Conservation (phyloP, 1,140 invertebrate species). For the Drosophila sturtevanti region DNA sequence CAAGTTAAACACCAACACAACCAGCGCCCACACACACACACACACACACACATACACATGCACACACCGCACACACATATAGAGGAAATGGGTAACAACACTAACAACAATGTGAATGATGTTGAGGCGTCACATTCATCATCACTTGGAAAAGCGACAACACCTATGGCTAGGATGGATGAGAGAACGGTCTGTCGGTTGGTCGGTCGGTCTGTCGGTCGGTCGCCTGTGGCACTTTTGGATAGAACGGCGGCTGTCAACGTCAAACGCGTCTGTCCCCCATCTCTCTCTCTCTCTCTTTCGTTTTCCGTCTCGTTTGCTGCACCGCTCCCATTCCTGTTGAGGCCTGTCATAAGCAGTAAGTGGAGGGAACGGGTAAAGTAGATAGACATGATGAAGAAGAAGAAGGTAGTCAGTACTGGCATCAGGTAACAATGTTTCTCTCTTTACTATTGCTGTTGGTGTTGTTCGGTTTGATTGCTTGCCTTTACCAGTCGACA, state of each 20-base stretch:
- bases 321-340: neutral
- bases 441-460: conserved; percentile 7
- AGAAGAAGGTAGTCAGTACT: neutral
- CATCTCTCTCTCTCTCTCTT: neutral
- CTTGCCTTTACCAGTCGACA: conserved; percentile 3
- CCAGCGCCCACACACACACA: conserved; percentile 12
- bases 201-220: neutral
- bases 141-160: conserved; percentile 47
- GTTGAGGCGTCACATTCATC: conserved; percentile 50
- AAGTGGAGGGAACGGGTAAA: neutral
- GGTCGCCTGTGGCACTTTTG: neutral
- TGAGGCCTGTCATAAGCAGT: conserved; percentile 5
- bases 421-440: conserved; percentile 32
- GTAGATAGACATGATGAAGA: too few species aligned
- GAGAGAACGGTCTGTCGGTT: neutral
- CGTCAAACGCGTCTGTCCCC: neutral
- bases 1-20: conserved; percentile 37
- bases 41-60: neutral
- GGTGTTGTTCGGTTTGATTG: conserved; percentile 4
- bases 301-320: neutral
- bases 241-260: conserved; percentile 6
- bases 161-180: conserved; percentile 19
- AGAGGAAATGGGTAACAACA: conserved; percentile 9
- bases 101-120: neutral
- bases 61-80: neutral